Conservation (phyloP, 2,113 vertebrate species). For the Saguinus midas region DNA sequence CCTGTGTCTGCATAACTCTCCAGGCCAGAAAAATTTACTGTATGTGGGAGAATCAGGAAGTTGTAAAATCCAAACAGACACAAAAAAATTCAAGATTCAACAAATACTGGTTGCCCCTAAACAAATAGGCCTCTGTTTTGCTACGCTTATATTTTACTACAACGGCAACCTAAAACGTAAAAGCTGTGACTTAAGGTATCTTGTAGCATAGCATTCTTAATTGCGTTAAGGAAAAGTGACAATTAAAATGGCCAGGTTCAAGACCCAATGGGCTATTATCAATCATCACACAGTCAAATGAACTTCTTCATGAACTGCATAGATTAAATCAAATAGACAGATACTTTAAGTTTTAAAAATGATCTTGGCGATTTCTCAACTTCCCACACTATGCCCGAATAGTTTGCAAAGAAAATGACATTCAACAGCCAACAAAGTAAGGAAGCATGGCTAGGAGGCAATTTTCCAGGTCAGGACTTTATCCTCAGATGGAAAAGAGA, state of each 20-base stretch:
- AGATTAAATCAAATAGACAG: background rate
- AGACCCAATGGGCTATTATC: background rate
- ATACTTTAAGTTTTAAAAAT: background rate
- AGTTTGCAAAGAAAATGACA: background rate
- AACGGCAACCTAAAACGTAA: slow-evolving; percentile 34
- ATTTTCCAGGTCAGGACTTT: background rate
- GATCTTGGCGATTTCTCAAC: background rate
- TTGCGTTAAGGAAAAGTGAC: background rate
- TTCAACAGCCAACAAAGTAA: background rate
- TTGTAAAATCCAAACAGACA: slow-evolving; percentile 67
- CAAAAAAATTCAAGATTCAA: slow-evolving; percentile 62
- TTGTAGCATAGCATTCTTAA: slow-evolving; percentile 11
- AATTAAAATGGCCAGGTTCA: slow-evolving; percentile 41
- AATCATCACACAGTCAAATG: background rate
- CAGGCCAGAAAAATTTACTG: slow-evolving; percentile 61
- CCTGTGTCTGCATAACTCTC: slow-evolving; percentile 38
- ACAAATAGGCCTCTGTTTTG: slow-evolving; percentile 44
- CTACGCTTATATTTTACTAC: fast-evolving
- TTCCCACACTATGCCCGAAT: background rate
- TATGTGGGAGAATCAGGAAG: slow-evolving; percentile 70
- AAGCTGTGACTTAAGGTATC: slow-evolving; percentile 37
- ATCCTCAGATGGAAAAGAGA: slow-evolving; percentile 34
- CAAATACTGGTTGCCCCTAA: background rate
- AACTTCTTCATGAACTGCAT: background rate
- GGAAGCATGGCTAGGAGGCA: background rate